Conservation (phyloP, 2,888 invertebrate genomes). For the Cactoblastis cactorum region DNA sequence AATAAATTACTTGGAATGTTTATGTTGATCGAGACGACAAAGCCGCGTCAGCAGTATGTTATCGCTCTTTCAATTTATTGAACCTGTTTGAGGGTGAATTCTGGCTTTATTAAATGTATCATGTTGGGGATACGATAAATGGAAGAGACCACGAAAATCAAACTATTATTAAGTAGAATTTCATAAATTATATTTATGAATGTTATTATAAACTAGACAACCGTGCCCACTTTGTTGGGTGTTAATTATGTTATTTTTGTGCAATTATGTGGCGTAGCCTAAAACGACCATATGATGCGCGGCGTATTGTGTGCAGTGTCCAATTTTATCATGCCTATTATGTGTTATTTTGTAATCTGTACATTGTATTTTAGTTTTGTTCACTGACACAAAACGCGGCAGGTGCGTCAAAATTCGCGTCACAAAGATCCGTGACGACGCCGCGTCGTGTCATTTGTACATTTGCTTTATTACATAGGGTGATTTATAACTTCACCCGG, state of each 20-base stretch:
- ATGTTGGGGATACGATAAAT: conserved; percentile 59
- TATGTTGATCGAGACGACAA: conserved; percentile 20
- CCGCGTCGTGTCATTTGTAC: conserved; percentile 58
- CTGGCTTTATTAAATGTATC: conserved; percentile 68
- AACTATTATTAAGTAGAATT: not conserved
- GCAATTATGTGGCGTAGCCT: not conserved
- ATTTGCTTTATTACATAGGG: conserved; percentile 69
- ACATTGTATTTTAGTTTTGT: not conserved
- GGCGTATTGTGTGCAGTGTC: too few relatives aligned
- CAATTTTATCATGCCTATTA: not conserved
- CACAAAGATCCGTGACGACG: conserved; percentile 15
- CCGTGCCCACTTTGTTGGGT: too few relatives aligned
- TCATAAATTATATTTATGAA: not conserved
- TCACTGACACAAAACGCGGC: conserved; percentile 30
- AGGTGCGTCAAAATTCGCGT: conserved; percentile 39
- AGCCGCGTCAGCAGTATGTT: conserved; percentile 11
- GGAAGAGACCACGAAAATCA: not conserved
- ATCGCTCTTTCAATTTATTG: conserved; percentile 16
- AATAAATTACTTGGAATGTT: conserved; percentile 24
- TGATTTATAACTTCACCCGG: conserved; percentile 74
- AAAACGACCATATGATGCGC: too few relatives aligned
- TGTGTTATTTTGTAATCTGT: not conserved
- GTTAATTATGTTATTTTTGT: too few relatives aligned
- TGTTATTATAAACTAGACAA: too few relatives aligned
- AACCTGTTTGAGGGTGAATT: conserved; percentile 16